Evolutionary conservation across 2,888 invertebrate genomes (phyloP).

Genomic region (Agrilus cyanescens): DNA sequence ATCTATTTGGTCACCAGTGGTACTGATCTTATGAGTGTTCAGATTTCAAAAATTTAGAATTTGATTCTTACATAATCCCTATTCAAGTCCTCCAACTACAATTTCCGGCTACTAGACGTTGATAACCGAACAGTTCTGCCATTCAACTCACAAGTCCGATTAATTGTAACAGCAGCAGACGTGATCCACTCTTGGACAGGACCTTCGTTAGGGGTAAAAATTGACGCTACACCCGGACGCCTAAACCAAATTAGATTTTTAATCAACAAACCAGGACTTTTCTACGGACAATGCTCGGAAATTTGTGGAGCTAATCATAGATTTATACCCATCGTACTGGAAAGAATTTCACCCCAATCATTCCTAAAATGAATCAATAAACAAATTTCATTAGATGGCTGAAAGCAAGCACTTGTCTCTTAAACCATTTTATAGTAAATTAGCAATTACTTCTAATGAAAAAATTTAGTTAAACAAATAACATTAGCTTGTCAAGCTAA

Average conservation of each 20-base stretch:
- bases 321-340: slow-evolving; percentile 64
- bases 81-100: slow-evolving; percentile 31
- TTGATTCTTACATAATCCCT: slow-evolving; percentile 51
- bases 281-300: slow-evolving; percentile 69
- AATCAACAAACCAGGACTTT: slow-evolving; percentile 51
- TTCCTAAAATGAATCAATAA: slow-evolving; percentile 48
- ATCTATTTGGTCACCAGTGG: slow-evolving; percentile 46
- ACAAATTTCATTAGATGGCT: slow-evolving; percentile 50
- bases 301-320: slow-evolving; percentile 72
- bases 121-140: slow-evolving; percentile 50
- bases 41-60: slow-evolving; percentile 46
- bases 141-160: slow-evolving; percentile 49
- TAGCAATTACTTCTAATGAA: slow-evolving; percentile 52
- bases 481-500: slow-evolving; percentile 57
- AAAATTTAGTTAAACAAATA: slow-evolving; percentile 43
- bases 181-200: slow-evolving; percentile 57
- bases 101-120: slow-evolving; percentile 50
- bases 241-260: slow-evolving; percentile 51
- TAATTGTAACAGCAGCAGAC: slow-evolving; percentile 49
- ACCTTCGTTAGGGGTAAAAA: slow-evolving; percentile 49
- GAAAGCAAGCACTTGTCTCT: slow-evolving; percentile 60
- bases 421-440: slow-evolving; percentile 54
- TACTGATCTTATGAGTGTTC: slow-evolving; percentile 57
- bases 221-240: slow-evolving; percentile 53
- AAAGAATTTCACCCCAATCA: slow-evolving; percentile 42